phyloP scores from a whole-genome alignment of 2,888 invertebrate genomes.

The Euplexia lucipara region DNA sequence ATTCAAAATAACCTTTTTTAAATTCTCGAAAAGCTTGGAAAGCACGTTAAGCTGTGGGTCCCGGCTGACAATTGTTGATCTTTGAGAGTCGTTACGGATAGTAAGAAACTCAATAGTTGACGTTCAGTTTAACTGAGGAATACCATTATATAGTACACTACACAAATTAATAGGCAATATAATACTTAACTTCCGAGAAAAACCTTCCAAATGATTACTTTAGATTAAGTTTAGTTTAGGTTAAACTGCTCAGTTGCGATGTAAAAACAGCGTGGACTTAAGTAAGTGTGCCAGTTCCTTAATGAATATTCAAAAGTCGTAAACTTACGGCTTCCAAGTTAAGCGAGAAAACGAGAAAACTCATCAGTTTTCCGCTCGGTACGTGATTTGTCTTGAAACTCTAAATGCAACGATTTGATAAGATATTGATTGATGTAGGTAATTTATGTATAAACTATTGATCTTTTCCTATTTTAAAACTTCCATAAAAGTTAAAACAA shows the following conservation, averaged over 20 bases:
- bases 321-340: slow-evolving; percentile 43
- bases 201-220: neutral
- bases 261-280: slow-evolving; percentile 1
- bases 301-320: slow-evolving; percentile 51
- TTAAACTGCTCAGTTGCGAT: neutral
- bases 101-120: too few relatives aligned
- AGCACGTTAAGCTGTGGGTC: too few relatives aligned
- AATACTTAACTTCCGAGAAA: neutral
- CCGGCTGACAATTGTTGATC: too few relatives aligned
- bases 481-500: too few relatives aligned
- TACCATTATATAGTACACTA: too few relatives aligned
- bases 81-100: too few relatives aligned
- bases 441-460: slow-evolving; percentile 14
- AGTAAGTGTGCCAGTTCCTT: slow-evolving; percentile 19
- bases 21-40: too few relatives aligned
- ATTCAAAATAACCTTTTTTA: too few relatives aligned
- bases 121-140: too few relatives aligned
- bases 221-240: neutral
- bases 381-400: slow-evolving; percentile 45
- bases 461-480: neutral
- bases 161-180: too few relatives aligned
- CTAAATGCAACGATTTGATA: slow-evolving; percentile 8
- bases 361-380: slow-evolving; percentile 47
- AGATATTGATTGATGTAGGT: slow-evolving; percentile 39
- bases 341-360: slow-evolving; percentile 39